Evolutionary conservation across 2,797 vertebrate genomes (phyloP).

Genomic region (Toxotes lorentzi): DNA sequence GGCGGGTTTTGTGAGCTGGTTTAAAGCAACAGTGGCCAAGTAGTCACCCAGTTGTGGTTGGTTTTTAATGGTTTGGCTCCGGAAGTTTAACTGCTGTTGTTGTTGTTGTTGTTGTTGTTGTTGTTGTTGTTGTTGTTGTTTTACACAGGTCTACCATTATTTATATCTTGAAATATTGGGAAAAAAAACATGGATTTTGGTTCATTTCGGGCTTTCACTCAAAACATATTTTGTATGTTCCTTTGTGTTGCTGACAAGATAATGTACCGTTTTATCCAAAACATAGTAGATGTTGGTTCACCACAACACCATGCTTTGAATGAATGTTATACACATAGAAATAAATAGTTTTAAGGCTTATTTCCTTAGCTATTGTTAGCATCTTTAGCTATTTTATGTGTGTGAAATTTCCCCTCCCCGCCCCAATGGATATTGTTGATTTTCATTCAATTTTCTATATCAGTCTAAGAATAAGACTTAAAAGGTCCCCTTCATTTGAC

Average conservation of each 20-base stretch:
- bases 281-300: neutral
- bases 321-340: neutral
- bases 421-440: constrained; percentile 30
- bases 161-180: constrained; percentile 26
- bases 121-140: constrained; percentile 40
- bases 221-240: neutral
- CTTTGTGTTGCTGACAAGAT: neutral
- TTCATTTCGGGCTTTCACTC: neutral
- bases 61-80: constrained; percentile 48
- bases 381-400: neutral
- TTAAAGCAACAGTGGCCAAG: constrained; percentile 32
- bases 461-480: constrained; percentile 45
- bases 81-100: constrained; percentile 11
- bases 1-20: constrained; percentile 52
- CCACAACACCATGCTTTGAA: neutral
- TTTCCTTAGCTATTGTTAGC: neutral
- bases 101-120: constrained; percentile 36
- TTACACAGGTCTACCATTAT: constrained; percentile 16
- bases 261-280: constrained; percentile 9
- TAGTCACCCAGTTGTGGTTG: constrained; percentile 38
- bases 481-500: constrained; percentile 70
- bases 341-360: neutral
- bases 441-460: constrained; percentile 20
- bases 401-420: neutral
- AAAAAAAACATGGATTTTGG: constrained; percentile 16